These are phyloP conservation scores for Echinops telfairi DNA, from an alignment of 2,113 vertebrate genomes.

Conservation along the genomic window DNA sequence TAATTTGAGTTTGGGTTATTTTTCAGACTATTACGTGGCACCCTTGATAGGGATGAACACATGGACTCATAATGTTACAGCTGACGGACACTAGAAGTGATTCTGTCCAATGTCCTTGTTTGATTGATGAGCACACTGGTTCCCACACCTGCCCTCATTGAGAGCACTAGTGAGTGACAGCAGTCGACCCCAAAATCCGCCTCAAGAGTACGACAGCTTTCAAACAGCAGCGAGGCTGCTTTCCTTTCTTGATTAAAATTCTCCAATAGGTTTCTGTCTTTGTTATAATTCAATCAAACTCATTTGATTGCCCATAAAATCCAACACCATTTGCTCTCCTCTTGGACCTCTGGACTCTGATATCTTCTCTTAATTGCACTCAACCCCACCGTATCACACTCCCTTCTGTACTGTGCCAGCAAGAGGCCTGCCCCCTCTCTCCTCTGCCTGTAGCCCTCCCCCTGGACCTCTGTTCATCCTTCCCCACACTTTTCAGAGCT, in stretches of 20 bases:
- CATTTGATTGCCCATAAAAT: neutral
- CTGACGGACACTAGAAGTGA: neutral
- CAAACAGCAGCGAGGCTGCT: neutral
- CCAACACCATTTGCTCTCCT: neutral
- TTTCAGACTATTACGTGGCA: neutral
- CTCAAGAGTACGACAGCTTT: neutral
- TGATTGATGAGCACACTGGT: neutral
- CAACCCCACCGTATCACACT: neutral
- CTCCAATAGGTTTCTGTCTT: neutral
- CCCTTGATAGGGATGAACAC: neutral
- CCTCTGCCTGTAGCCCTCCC: neutral
- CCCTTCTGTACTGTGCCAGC: neutral
- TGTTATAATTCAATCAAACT: neutral
- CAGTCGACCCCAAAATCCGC: neutral
- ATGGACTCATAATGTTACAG: neutral
- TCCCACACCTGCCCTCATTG: neutral
- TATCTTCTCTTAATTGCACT: neutral
- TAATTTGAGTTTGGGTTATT: slow-evolving; percentile 7
- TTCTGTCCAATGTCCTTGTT: neutral
- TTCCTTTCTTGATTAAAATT: neutral
- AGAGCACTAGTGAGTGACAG: neutral
- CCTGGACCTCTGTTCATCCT: neutral
- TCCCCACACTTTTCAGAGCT: neutral
- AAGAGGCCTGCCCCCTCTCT: neutral
- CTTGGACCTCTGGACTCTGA: neutral